Percentiles rank a stretch among this genome's conserved stretches.
Conservation (phyloP, 2,113 vertebrate genomes). For the Cyphomyrus discorhynchus region DNA sequence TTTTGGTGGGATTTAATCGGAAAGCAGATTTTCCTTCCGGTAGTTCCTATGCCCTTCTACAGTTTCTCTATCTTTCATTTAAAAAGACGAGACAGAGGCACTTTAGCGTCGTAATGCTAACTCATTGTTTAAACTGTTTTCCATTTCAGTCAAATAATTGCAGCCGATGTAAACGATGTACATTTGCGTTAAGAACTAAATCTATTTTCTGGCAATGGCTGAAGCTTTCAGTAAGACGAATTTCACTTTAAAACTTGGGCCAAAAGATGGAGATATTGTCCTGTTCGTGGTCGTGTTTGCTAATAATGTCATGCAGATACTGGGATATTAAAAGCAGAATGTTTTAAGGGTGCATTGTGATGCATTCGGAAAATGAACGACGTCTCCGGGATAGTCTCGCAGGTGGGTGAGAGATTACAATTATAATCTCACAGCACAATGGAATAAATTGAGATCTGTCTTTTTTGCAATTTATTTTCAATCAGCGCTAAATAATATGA, state of each 20-base stretch:
- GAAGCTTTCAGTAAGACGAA: neutral
- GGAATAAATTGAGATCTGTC: constrained; percentile 11
- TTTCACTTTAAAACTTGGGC: neutral
- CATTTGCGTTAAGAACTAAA: neutral
- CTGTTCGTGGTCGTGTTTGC: neutral
- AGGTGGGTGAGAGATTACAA: neutral
- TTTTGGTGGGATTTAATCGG: neutral
- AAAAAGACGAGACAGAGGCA: neutral
- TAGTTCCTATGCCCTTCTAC: neutral
- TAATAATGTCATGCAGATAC: too few species aligned
- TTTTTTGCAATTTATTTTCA: constrained; percentile 16
- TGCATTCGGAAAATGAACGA: neutral
- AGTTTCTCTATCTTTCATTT: neutral
- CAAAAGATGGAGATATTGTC: constrained; percentile 9
- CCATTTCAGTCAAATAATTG: neutral
- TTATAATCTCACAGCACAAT: neutral
- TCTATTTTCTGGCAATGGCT: neutral
- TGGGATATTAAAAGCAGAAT: neutral
- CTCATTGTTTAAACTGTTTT: neutral
- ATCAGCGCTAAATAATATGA: neutral
- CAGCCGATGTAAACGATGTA: neutral
- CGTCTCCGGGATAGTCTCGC: neutral
- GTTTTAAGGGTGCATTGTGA: neutral
- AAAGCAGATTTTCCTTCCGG: neutral
- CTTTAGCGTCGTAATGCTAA: neutral